Evolutionary conservation across 2,113 vertebrate genomes (phyloP).

Genomic region (Mirounga angustirostris): DNA sequence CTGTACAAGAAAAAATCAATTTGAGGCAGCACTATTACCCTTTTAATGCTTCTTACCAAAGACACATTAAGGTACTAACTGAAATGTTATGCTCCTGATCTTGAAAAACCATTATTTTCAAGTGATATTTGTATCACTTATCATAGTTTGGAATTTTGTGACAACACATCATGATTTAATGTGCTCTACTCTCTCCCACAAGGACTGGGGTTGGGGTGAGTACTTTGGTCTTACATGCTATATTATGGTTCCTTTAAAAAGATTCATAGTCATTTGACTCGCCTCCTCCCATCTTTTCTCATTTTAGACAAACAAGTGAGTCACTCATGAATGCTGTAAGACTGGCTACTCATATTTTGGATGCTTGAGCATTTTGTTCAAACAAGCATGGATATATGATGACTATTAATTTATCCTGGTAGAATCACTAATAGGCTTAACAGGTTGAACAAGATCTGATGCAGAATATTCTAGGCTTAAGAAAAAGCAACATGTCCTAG

Average conservation of each 20-base stretch:
- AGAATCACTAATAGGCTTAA: slow-evolving; percentile 61
- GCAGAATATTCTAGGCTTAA: slow-evolving; percentile 52
- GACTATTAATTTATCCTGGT: slow-evolving; percentile 39
- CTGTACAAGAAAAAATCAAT: not conserved
- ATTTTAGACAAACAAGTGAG: slow-evolving; percentile 80
- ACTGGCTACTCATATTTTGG: slow-evolving; percentile 65
- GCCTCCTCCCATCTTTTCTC: slow-evolving; percentile 61
- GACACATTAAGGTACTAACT: not conserved
- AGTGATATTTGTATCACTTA: not conserved
- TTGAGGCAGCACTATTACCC: not conserved
- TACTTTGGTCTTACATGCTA: not conserved
- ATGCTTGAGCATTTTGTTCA: slow-evolving; percentile 72
- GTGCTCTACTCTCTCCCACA: not conserved
- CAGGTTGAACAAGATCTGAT: slow-evolving; percentile 72
- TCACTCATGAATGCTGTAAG: slow-evolving; percentile 70
- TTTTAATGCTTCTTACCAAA: slow-evolving; percentile 54
- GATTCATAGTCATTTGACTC: slow-evolving; percentile 33
- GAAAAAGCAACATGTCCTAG: slow-evolving; percentile 34
- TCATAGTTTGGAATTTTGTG: slow-evolving; percentile 28
- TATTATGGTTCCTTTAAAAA: slow-evolving; percentile 41
- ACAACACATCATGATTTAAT: slow-evolving; percentile 10
- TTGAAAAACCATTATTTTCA: slow-evolving; percentile 55
- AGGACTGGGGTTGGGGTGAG: not conserved
- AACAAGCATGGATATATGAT: slow-evolving; percentile 72
- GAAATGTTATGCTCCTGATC: not conserved